phyloP scores from a whole-genome alignment of 2,888 invertebrate species.

The Seira musarum region DNA sequence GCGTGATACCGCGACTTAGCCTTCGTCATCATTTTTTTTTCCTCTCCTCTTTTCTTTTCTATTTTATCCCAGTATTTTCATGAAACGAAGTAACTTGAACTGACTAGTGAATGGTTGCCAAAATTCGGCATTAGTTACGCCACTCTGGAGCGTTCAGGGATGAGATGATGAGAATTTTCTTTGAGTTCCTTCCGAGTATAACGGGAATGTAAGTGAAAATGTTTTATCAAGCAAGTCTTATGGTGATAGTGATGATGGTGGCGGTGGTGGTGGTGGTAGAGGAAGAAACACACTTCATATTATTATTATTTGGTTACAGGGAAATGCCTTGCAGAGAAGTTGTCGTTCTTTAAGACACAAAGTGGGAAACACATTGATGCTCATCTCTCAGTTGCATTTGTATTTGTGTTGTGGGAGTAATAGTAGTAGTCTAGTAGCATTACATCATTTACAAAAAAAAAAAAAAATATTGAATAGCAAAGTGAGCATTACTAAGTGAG shows the following conservation, averaged over 20 bases:
- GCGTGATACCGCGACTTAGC: neutral
- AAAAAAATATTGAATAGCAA: conserved; percentile 25
- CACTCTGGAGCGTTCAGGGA: conserved; percentile 56
- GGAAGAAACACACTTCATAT: conserved; percentile 4
- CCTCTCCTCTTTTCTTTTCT: conserved; percentile 28
- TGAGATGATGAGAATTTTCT: conserved; percentile 44
- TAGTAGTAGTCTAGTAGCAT: neutral
- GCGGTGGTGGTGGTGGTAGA: neutral
- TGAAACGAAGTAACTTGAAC: conserved; percentile 49
- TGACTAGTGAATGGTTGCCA: conserved; percentile 59
- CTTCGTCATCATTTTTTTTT: conserved; percentile 18
- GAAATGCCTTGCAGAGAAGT: conserved; percentile 12
- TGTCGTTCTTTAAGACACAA: conserved; percentile 22
- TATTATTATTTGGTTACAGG: conserved; percentile 19
- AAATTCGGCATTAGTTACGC: conserved; percentile 60
- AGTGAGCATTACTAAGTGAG: conserved; percentile 32
- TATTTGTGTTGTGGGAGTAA: conserved; percentile 7
- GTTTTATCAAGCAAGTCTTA: neutral
- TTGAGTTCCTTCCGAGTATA: conserved; percentile 24
- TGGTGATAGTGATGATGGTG: neutral
- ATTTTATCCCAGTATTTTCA: neutral
- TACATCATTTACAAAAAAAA: conserved; percentile 24
- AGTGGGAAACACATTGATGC: conserved; percentile 51
- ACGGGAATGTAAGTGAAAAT: conserved; percentile 4
- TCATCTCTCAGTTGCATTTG: no score